These are phyloP conservation scores for Physeter macrocephalus DNA, from an alignment of 2,113 vertebrate genomes.

Conservation along the genomic window DNA sequence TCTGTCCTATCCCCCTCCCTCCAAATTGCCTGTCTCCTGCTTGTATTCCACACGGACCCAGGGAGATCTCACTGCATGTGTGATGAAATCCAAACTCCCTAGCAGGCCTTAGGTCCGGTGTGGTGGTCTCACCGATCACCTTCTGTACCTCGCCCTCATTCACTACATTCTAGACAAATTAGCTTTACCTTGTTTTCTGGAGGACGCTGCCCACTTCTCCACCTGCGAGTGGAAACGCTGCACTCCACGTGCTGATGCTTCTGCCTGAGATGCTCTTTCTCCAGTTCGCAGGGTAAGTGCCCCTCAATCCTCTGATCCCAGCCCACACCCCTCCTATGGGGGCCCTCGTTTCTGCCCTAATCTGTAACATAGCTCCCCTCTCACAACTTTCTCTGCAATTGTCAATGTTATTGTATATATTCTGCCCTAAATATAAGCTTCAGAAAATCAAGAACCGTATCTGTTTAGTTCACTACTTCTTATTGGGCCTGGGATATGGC, in stretches of 20 bases:
- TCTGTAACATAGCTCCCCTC: background rate
- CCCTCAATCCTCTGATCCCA: background rate
- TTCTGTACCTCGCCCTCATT: background rate
- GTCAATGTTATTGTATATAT: background rate
- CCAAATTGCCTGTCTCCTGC: background rate
- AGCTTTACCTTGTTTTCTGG: background rate
- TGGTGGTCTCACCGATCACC: background rate
- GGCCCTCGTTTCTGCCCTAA: background rate
- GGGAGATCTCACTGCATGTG: background rate
- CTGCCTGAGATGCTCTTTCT: background rate
- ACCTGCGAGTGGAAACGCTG: no score
- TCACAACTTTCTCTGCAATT: background rate
- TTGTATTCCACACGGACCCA: background rate
- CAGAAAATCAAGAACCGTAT: background rate
- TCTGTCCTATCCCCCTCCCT: background rate
- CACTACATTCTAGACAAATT: background rate
- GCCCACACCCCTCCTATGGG: background rate
- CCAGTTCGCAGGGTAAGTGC: background rate
- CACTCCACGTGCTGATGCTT: fast-evolving
- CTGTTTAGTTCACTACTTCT: background rate
- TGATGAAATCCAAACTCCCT: background rate
- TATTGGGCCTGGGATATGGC: background rate
- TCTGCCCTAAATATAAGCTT: background rate
- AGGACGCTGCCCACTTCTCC: background rate
- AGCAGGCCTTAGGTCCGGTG: background rate